Evolutionary conservation across 2,113 vertebrate genomes (phyloP).

Genomic region (Phyllopteryx taeniolatus): DNA sequence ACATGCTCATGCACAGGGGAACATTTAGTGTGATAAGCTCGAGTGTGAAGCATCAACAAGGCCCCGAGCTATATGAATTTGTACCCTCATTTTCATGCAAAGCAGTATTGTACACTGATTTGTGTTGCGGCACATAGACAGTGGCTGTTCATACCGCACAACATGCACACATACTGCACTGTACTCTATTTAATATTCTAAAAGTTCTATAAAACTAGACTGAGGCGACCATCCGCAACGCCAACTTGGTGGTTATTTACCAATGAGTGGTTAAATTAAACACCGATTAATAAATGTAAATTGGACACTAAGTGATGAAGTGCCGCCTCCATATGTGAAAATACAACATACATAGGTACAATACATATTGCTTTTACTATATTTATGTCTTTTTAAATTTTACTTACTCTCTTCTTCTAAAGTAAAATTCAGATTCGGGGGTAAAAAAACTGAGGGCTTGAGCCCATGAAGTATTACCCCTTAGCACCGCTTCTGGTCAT

Average conservation of each 20-base stretch:
- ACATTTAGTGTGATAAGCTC: conserved; percentile 10
- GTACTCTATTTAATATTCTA: no score
- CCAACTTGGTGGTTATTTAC: background rate
- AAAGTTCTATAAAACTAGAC: background rate
- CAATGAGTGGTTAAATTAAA: background rate
- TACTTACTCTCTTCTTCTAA: no score
- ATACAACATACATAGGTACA: no score
- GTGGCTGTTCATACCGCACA: background rate
- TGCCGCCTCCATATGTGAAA: no score
- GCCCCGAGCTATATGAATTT: conserved; percentile 36
- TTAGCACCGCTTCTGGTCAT: no score
- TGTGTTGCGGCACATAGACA: background rate
- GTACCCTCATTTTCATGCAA: conserved; percentile 15
- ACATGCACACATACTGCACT: background rate
- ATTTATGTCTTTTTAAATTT: no score
- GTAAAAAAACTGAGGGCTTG: no score
- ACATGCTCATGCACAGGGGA: background rate
- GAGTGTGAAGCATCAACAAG: conserved; percentile 26
- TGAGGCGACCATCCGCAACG: background rate
- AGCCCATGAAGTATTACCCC: no score
- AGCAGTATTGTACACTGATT: conserved; percentile 8
- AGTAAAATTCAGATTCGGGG: no score
- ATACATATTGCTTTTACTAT: no score
- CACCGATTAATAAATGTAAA: no score
- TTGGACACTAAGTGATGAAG: no score